Base-by-base conservation (phyloP, 2,797 vertebrate species). In the Artibeus jamaicensis region DNA sequence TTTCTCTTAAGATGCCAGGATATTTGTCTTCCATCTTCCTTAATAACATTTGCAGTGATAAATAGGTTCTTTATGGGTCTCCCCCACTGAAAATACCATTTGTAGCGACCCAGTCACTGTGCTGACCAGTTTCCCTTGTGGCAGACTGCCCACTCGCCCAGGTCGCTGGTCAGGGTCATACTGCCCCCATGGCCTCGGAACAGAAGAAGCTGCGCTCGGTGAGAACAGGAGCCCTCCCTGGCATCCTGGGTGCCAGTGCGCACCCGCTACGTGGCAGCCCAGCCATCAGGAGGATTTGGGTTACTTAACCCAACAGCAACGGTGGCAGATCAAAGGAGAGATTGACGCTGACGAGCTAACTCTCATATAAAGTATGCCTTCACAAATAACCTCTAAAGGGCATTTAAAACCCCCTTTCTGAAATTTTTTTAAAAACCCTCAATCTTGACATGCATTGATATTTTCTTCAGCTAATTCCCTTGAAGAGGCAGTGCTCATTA, bases 391-490 rank as follows among this genome's bases (percentile, higher is more conserved):
- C 65, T 89, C 59, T 86, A 94, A 89, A 95, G 76, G 48, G 26
- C 79, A 89, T 91, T 93, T 91, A 87, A 77, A 95, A 95, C n/a
- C n/a, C 50, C 79, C 88, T 84, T 95, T 86, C 65, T 91, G 70
- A 93, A 94, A 89, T 15, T 39, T 12, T 3, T 15, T 15, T 53
- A 78, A 78, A 53, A 78, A 12, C 7, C 37, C 15, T 6, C 37
- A 57, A 83, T 18, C 32, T 74, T 96, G 95, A 95, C 81, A 95
- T 77, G 62, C 18, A 50, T 79, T 81, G 68, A 78, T 95, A 96
- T 97, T 93, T 96, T 95, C 88, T 95, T 34, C 70, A 78, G 44
- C 84, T 92, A 94, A 92, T 96, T 97, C 93, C 81, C 91, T 95
- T 74, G 91, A 91, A 97, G 85, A 96, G 37, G 9, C 48, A 68